These are phyloP conservation scores for Pandemis cinnamomeana DNA, from an alignment of 2,888 invertebrate species.

Conservation along the genomic window DNA sequence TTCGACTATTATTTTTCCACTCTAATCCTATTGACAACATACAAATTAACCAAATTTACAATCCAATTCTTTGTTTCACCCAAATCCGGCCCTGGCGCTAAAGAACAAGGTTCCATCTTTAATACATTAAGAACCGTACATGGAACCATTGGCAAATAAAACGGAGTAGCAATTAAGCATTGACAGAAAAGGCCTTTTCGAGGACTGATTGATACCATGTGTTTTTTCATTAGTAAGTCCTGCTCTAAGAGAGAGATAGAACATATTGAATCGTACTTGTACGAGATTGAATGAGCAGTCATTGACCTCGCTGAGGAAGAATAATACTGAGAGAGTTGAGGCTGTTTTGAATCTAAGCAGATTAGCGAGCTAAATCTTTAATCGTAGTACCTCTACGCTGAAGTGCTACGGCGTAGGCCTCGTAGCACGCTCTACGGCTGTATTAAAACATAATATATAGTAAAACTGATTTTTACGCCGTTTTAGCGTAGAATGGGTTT, in stretches of 20 bases:
- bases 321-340: too few species aligned
- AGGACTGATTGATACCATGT: constrained; percentile 34
- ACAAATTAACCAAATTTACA: not conserved
- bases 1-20: not conserved
- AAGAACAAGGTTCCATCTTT: not conserved
- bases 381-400: constrained; percentile 31
- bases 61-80: not conserved
- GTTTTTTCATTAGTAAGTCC: constrained; percentile 26
- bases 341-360: too few species aligned
- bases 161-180: constrained; percentile 18
- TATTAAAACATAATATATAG: not conserved
- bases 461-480: too few species aligned
- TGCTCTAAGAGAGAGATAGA: constrained; percentile 5
- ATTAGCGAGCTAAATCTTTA: not conserved
- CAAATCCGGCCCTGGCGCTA: not conserved
- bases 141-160: not conserved
- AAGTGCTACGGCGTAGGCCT: constrained; percentile 27
- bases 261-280: not conserved
- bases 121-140: not conserved
- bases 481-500: too few species aligned
- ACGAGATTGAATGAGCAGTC: not conserved
- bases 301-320: not conserved
- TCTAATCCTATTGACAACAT: not conserved
- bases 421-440: constrained; percentile 21
- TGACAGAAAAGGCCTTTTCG: constrained; percentile 14